These are phyloP conservation scores for Rhinichthys klamathensis DNA, from an alignment of 2,113 vertebrate species.

Conservation along the genomic window DNA sequence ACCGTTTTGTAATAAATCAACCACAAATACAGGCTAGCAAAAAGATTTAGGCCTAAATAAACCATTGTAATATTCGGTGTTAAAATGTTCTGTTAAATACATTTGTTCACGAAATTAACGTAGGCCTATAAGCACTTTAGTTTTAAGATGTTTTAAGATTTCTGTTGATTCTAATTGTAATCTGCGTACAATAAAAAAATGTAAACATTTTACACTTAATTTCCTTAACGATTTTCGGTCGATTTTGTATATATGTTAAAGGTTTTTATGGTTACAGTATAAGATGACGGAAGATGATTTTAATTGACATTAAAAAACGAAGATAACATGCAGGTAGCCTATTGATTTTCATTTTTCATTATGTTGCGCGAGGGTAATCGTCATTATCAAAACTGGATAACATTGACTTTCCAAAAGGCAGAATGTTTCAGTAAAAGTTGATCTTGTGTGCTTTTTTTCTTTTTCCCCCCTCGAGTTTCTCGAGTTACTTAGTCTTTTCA, in stretches of 20 bases:
- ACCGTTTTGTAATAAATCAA: neutral
- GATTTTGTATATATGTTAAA: too few species aligned
- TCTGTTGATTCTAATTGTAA: neutral
- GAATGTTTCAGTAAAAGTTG: slow-evolving; percentile 65
- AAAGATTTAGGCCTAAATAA: too few species aligned
- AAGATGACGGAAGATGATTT: neutral
- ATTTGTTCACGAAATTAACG: neutral
- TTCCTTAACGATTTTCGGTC: neutral
- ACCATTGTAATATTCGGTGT: slow-evolving; percentile 28
- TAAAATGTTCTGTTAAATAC: neutral
- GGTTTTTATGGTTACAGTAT: too few species aligned
- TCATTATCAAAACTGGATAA: neutral
- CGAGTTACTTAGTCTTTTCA: slow-evolving; percentile 66
- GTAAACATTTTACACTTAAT: neutral
- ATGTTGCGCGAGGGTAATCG: neutral
- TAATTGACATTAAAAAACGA: neutral
- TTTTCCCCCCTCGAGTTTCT: slow-evolving; percentile 54
- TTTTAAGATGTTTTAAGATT: neutral
- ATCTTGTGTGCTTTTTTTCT: slow-evolving; percentile 65
- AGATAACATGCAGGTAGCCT: neutral
- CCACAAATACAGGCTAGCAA: neutral
- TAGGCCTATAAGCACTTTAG: slow-evolving; percentile 60
- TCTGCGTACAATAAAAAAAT: neutral
- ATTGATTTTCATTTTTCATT: neutral
- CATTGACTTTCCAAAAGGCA: slow-evolving; percentile 7